Evolutionary conservation across 2,113 vertebrate species (phyloP).

Genomic region (Cynopterus brachyotis): DNA sequence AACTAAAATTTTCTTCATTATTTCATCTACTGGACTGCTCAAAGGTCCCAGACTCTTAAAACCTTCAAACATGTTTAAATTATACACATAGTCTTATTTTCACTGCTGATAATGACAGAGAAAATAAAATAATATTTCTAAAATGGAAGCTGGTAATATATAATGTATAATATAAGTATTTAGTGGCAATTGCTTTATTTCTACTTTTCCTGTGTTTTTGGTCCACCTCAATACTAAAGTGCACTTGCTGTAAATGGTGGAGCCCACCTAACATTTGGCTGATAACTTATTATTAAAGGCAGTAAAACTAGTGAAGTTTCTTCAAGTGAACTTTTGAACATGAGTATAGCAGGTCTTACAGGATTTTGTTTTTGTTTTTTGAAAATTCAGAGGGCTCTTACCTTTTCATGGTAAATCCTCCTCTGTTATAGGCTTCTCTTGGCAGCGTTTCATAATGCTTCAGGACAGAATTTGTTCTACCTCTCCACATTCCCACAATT

Average conservation of each 20-base stretch:
- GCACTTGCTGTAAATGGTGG: not conserved
- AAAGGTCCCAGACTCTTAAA: not conserved
- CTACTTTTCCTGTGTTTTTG: not conserved
- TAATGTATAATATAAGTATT: not conserved
- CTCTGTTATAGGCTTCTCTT: not conserved
- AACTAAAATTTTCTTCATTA: not conserved
- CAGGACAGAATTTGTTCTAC: not conserved
- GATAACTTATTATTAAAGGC: not conserved
- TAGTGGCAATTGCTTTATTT: not conserved
- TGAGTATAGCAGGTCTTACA: not conserved
- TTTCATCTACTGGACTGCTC: not conserved
- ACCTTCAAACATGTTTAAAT: not conserved
- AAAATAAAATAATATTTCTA: not conserved
- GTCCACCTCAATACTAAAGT: not conserved
- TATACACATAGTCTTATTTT: not conserved
- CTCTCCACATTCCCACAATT: not conserved
- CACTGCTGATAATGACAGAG: not conserved
- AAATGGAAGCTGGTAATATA: not conserved
- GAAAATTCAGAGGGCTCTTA: not conserved
- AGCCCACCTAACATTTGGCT: not conserved
- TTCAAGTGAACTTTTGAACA: not conserved
- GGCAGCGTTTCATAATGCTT: not conserved
- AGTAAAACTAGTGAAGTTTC: not conserved
- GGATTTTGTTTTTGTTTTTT: not conserved
- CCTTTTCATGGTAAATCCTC: not conserved